Conservation (phyloP, 1,140 invertebrate genomes). For the Zaprionus lachaisei region DNA sequence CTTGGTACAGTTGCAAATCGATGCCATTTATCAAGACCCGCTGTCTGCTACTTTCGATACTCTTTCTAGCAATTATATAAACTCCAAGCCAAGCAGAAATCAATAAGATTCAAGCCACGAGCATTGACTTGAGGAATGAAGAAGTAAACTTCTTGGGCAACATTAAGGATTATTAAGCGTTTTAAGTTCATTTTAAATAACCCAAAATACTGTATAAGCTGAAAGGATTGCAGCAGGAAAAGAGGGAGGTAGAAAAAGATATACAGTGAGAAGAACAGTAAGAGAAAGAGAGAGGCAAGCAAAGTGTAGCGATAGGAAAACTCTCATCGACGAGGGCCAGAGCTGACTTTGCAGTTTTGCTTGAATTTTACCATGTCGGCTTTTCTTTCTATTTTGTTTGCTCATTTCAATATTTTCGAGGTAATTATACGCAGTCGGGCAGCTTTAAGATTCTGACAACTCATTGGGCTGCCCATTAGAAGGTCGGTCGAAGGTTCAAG, state of each 20-base stretch:
- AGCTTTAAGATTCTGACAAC: conserved; percentile 39
- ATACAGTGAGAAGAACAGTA: background rate
- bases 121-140: background rate
- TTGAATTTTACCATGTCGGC: conserved; percentile 1
- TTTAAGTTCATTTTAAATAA: conserved; percentile 8
- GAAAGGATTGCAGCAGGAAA: conserved; percentile 10
- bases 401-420: conserved; percentile 37
- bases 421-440: conserved; percentile 40
- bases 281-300: background rate
- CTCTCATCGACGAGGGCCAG: too few species aligned
- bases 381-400: background rate
- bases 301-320: background rate
- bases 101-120: background rate
- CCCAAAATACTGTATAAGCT: conserved; percentile 2
- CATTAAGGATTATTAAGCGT: background rate
- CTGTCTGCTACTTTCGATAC: too few species aligned
- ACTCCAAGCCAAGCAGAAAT: background rate
- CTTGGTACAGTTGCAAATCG: too few species aligned
- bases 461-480: conserved; percentile 42
- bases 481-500: background rate
- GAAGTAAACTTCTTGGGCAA: background rate
- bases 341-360: conserved; percentile 21
- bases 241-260: background rate
- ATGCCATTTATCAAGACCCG: too few species aligned
- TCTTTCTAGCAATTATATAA: too few species aligned